Evolutionary conservation across 2,113 vertebrate species (phyloP).

Genomic region (Gracilinanus agilis): DNA sequence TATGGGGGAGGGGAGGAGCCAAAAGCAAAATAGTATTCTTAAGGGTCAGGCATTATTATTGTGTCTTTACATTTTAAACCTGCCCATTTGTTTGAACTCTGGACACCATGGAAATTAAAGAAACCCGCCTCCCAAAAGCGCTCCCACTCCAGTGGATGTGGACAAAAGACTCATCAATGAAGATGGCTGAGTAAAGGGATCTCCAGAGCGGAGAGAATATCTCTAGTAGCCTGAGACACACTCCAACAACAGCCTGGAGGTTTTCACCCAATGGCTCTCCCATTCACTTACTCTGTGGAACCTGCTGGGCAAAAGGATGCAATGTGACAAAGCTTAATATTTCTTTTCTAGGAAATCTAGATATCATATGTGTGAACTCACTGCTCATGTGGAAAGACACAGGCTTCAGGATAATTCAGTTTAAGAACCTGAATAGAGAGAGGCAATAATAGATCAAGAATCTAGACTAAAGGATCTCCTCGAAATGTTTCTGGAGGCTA

Average conservation of each 20-base stretch:
- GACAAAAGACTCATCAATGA: neutral
- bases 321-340: neutral
- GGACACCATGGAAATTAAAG: constrained; percentile 27
- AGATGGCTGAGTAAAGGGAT: neutral
- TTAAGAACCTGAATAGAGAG: neutral
- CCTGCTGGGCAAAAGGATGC: neutral
- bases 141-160: neutral
- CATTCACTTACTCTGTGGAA: neutral
- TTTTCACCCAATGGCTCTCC: neutral
- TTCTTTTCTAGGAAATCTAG: constrained; percentile 3
- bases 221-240: neutral
- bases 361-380: neutral
- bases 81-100: neutral
- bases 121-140: neutral
- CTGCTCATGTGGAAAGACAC: neutral
- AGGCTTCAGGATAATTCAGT: neutral
- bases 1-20: neutral
- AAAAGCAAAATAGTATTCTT: neutral
- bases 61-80: neutral
- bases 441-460: neutral
- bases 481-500: neutral
- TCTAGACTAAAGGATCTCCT: neutral
- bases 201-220: neutral
- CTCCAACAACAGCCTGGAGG: neutral
- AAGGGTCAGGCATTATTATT: neutral